Evolutionary conservation across 1,140 invertebrate species (phyloP).

Genomic region (Zaprionus capensis): DNA sequence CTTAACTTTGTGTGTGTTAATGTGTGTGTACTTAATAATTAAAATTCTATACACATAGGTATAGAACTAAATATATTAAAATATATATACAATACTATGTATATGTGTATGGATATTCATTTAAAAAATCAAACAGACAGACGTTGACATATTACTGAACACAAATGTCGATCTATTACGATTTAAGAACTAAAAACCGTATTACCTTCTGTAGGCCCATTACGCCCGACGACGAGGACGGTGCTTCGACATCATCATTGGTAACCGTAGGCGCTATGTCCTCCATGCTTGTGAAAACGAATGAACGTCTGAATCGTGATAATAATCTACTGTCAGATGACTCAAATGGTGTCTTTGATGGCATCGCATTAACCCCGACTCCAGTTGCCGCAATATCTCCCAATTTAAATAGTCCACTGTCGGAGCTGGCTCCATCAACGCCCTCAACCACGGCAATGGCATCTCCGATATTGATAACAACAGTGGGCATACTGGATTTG

Average conservation of each 20-base stretch:
- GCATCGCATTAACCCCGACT: slow-evolving; percentile 52
- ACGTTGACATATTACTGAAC: neutral
- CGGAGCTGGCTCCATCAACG: slow-evolving; percentile 63
- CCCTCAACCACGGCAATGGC: slow-evolving; percentile 63
- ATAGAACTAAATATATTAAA: neutral
- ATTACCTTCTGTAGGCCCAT: slow-evolving; percentile 48
- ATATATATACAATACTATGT: neutral
- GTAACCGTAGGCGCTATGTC: slow-evolving; percentile 51
- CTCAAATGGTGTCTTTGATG: slow-evolving; percentile 42
- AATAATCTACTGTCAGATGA: slow-evolving; percentile 33
- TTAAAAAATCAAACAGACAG: neutral
- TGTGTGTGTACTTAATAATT: slow-evolving; percentile 6
- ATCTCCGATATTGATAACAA: slow-evolving; percentile 63
- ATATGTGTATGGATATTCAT: neutral
- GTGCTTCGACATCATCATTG: slow-evolving; percentile 54
- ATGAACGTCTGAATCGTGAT: slow-evolving; percentile 11
- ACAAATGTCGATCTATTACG: neutral
- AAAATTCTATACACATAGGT: neutral
- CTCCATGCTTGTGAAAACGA: slow-evolving; percentile 52
- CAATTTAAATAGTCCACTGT: slow-evolving; percentile 51
- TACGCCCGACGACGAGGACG: slow-evolving; percentile 30
- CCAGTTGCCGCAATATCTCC: slow-evolving; percentile 50
- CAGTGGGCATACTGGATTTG: slow-evolving; percentile 62
- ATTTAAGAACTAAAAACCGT: neutral
- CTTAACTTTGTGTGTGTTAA: slow-evolving; percentile 1